These are phyloP conservation scores for Hanleya hanleyi DNA, from an alignment of 2,888 invertebrate genomes.

Conservation along the genomic window DNA sequence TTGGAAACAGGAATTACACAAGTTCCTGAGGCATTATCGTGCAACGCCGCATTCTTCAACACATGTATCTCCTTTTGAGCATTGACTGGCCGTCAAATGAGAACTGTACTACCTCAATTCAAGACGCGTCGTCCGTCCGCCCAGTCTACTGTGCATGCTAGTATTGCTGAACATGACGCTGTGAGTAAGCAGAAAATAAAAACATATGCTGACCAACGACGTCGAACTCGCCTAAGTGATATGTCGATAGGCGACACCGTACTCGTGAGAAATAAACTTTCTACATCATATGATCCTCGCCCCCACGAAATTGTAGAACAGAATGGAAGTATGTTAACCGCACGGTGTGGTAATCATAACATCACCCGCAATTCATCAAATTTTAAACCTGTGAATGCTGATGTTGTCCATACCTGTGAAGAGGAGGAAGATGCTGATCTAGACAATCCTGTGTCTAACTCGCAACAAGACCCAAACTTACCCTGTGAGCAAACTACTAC, in stretches of 20 bases:
- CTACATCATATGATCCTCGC: not conserved
- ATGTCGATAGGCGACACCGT: constrained; percentile 2
- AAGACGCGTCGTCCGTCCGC: not conserved
- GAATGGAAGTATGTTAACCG: not conserved
- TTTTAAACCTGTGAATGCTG: not conserved
- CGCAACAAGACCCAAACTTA: too few species aligned
- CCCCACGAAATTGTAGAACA: not conserved
- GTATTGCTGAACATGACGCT: not conserved
- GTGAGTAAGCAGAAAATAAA: not conserved
- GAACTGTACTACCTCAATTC: not conserved
- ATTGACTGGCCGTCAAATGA: not conserved
- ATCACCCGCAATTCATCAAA: not conserved
- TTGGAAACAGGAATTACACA: constrained; percentile 25
- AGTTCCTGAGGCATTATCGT: constrained; percentile 23
- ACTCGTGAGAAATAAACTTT: constrained; percentile 1
- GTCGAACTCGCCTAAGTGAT: not conserved
- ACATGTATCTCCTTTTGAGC: not conserved
- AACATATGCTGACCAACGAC: not conserved
- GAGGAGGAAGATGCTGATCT: not conserved
- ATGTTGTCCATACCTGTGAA: too few species aligned
- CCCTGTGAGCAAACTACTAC: too few species aligned
- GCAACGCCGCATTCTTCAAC: constrained; percentile 26
- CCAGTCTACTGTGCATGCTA: not conserved
- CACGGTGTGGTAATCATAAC: not conserved
- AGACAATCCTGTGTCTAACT: not conserved